Conservation (phyloP, 1,140 invertebrate species). For the Bombus terrestris region DNA sequence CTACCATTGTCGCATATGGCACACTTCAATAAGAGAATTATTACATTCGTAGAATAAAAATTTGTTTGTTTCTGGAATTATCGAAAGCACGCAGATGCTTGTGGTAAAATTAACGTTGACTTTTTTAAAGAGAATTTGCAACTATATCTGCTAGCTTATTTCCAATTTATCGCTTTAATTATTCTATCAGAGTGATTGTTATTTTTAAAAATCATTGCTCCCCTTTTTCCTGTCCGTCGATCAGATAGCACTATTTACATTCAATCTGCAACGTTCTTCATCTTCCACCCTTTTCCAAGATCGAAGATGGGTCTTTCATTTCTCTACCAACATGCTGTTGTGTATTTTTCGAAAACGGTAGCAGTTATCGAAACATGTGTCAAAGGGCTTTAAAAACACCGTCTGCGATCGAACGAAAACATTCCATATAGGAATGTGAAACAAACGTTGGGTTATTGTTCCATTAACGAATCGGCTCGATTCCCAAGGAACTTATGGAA, state of each 20-base stretch:
- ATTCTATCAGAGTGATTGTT: too few relatives aligned
- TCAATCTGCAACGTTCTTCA: too few relatives aligned
- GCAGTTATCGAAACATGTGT: slow-evolving; percentile 2
- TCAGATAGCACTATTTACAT: too few relatives aligned
- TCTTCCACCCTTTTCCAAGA: background rate
- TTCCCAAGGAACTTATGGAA: background rate
- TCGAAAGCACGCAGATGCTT: too few relatives aligned
- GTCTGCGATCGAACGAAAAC: slow-evolving; percentile 15
- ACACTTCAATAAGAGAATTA: background rate
- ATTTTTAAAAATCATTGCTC: too few relatives aligned
- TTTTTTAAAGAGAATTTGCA: background rate
- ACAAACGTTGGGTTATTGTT: background rate
- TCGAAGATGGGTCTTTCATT: background rate
- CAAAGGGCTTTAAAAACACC: background rate
- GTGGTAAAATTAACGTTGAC: background rate
- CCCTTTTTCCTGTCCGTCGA: too few relatives aligned
- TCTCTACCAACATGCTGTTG: too few relatives aligned
- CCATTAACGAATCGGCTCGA: background rate
- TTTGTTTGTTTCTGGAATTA: background rate
- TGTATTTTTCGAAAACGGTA: background rate
- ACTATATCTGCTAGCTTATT: too few relatives aligned
- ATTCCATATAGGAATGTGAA: background rate
- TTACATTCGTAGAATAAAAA: background rate
- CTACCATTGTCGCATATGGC: too few relatives aligned
- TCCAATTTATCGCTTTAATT: too few relatives aligned